Conservation (phyloP, 2,888 invertebrate genomes). For the Cephonodes hylas region DNA sequence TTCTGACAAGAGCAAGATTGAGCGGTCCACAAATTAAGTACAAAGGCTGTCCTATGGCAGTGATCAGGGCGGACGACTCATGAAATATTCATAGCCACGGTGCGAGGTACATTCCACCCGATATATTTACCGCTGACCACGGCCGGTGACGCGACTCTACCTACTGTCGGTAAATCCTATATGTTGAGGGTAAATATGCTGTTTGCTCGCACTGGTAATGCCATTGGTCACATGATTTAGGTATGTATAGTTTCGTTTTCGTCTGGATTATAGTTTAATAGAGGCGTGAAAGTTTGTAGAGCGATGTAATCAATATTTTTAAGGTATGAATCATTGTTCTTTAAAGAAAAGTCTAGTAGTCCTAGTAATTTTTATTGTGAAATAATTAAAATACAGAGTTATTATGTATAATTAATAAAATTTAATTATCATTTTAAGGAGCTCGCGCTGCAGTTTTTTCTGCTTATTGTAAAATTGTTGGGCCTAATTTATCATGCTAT, state of each 20-base stretch:
- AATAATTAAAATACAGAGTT: too few relatives aligned
- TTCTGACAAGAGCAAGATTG: slow-evolving; percentile 45
- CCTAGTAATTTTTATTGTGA: too few relatives aligned
- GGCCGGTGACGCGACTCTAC: slow-evolving; percentile 31
- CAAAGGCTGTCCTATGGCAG: slow-evolving; percentile 44
- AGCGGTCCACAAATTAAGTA: slow-evolving; percentile 55
- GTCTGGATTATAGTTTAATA: not conserved
- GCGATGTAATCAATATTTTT: too few relatives aligned
- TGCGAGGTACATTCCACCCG: slow-evolving; percentile 40
- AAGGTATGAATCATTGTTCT: too few relatives aligned
- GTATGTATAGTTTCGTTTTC: not conserved
- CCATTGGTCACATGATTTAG: not conserved
- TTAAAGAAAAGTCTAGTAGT: too few relatives aligned
- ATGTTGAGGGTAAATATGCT: too few relatives aligned
- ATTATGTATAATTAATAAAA: too few relatives aligned
- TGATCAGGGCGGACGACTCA: slow-evolving; percentile 52
- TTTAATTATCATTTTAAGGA: too few relatives aligned
- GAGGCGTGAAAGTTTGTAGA: not conserved
- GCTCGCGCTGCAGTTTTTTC: too few relatives aligned
- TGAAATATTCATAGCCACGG: slow-evolving; percentile 66
- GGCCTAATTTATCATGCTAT: too few relatives aligned
- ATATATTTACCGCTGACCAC: slow-evolving; percentile 62
- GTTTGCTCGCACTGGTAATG: not conserved
- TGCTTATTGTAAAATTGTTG: too few relatives aligned
- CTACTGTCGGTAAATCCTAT: slow-evolving; percentile 11